Conservation (phyloP, 2,888 invertebrate species). For the Platycheirus albimanus region DNA sequence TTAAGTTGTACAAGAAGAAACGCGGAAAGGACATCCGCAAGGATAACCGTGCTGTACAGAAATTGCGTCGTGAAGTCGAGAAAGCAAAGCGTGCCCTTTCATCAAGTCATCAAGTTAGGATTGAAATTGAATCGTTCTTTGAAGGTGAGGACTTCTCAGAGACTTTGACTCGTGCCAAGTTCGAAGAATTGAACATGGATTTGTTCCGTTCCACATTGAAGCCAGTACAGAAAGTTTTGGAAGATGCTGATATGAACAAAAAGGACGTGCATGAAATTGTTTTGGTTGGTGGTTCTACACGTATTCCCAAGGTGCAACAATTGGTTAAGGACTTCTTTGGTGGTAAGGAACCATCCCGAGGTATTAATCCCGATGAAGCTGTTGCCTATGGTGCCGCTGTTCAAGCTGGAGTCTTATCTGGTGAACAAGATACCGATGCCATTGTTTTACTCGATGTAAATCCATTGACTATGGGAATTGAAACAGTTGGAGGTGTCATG, state of each 20-base stretch:
- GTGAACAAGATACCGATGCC: conserved; percentile 98
- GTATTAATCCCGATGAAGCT: conserved; percentile 99
- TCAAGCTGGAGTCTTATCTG: conserved; percentile 97
- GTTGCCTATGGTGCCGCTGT: conserved; percentile 99
- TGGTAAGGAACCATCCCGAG: conserved; percentile 98
- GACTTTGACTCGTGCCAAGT: conserved; percentile 98
- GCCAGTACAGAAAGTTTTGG: conserved; percentile 97
- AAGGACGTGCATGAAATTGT: conserved; percentile 99
- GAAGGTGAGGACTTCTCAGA: conserved; percentile 99
- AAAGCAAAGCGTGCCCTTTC: conserved; percentile 98
- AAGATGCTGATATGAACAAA: conserved; percentile 99
- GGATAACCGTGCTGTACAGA: conserved; percentile 97
- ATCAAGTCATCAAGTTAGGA: conserved; percentile 95
- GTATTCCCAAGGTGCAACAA: conserved; percentile 99
- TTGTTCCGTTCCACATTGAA: conserved; percentile 95
- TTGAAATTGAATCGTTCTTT: conserved; percentile 99
- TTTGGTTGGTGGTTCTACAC: conserved; percentile 98
- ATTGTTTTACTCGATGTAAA: conserved; percentile 98
- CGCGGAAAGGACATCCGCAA: conserved; percentile 98
- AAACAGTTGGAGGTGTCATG: conserved; percentile 99
- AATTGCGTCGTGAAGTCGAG: conserved; percentile 97
- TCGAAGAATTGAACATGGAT: conserved; percentile 98
- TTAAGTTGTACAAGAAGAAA: conserved; percentile 99
- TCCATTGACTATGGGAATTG: conserved; percentile 99
- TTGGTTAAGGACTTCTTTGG: conserved; percentile 97